Conservation (phyloP, 2,888 invertebrate genomes). For the Minunthozetes semirufus region DNA sequence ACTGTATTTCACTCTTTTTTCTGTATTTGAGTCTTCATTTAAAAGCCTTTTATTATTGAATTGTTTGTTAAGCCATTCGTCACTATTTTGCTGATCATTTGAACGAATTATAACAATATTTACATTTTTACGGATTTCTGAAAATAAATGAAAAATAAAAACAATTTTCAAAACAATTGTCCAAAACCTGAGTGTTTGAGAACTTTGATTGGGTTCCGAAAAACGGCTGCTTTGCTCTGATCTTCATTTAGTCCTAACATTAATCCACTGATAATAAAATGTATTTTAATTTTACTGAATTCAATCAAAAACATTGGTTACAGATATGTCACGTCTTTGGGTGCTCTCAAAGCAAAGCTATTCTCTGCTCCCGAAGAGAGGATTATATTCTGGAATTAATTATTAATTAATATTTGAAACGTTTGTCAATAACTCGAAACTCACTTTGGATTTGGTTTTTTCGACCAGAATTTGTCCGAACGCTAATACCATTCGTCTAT, state of each 20-base stretch:
- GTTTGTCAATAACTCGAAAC: not conserved
- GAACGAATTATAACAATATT: constrained; percentile 19
- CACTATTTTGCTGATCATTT: constrained; percentile 2
- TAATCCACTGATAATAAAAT: constrained; percentile 30
- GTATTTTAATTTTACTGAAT: not conserved
- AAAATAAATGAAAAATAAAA: not conserved
- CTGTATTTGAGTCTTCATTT: not conserved
- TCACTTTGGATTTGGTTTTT: constrained; percentile 35
- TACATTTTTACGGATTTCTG: constrained; percentile 35
- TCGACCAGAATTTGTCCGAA: constrained; percentile 33
- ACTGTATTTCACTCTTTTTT: too few species aligned
- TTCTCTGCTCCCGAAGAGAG: constrained; percentile 35
- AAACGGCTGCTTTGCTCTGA: constrained; percentile 32
- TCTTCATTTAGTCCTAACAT: constrained; percentile 32
- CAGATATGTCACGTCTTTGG: constrained; percentile 36
- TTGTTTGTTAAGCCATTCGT: constrained; percentile 21
- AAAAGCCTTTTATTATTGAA: constrained; percentile 2
- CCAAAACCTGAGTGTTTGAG: constrained; percentile 36
- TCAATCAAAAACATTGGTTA: not conserved
- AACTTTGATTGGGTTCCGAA: constrained; percentile 32
- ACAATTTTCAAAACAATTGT: not conserved
- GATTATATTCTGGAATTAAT: constrained; percentile 37
- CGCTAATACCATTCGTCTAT: constrained; percentile 25
- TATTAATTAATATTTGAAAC: not conserved
- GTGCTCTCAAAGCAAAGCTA: constrained; percentile 28